Percentiles rank a stretch among this genome's conserved stretches.
Evolutionary conservation across 2,113 vertebrate species (phyloP).

Genomic region (Opisthocomus hoazin): DNA sequence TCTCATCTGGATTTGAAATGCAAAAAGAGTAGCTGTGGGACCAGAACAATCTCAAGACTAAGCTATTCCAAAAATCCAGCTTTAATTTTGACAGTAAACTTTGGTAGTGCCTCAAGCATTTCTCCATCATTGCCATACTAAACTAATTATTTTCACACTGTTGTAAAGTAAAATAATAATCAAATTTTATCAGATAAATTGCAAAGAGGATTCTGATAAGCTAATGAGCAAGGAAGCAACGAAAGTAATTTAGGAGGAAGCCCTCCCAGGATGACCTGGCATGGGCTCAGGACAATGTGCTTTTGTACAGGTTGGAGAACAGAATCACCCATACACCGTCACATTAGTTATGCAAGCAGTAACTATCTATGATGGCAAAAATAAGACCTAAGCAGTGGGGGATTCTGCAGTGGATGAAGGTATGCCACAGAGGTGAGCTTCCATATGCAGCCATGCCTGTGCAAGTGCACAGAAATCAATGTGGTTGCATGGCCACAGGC

Average conservation of each 20-base stretch:
- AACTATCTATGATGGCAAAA: background rate
- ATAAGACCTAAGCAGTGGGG: background rate
- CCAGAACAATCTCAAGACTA: background rate
- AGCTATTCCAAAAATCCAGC: background rate
- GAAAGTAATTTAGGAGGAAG: background rate
- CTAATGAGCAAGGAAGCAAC: background rate
- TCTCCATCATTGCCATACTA: background rate
- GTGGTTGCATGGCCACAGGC: background rate
- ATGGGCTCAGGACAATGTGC: background rate
- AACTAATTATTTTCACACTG: background rate
- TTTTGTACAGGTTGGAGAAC: background rate
- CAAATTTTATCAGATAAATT: background rate
- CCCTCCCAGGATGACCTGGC: background rate
- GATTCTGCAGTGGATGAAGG: background rate
- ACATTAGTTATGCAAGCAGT: background rate
- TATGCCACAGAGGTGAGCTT: fast-evolving
- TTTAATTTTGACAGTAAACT: background rate
- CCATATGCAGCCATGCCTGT: background rate
- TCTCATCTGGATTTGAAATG: background rate
- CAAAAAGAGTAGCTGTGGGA: background rate
- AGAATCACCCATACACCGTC: background rate
- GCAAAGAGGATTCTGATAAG: background rate
- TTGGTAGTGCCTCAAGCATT: background rate
- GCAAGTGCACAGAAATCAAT: background rate
- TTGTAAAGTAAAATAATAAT: background rate